Evolutionary conservation across 2,797 vertebrate genomes (phyloP), one percentile per base, ranked within the genome.

Genomic region (Distichodus sexfasciatus): DNA sequence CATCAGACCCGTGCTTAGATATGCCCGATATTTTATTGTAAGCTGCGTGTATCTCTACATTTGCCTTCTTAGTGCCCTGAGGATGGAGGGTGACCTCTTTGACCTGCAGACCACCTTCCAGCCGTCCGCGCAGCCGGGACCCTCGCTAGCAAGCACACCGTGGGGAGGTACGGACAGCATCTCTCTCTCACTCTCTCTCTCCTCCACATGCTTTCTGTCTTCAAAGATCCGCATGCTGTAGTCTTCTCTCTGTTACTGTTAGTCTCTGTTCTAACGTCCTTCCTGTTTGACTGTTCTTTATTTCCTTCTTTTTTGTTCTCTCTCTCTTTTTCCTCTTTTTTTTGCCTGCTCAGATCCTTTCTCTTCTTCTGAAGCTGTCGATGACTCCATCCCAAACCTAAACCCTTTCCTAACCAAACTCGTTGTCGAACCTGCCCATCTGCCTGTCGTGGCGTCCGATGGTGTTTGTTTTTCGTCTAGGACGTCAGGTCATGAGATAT

Each of bases 331-430:
- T 76, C 44, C 41, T 47, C 53, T 64, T n/a, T n/a, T n/a, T n/a
- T n/a, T 90, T 91, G 92, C 90, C 87, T 90, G 87, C 86, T 82
- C 93, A 99, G 97, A 99, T 96, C 97, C 97, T 93, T 99, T 99
- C 91, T 94, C 94, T 92, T 95, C 96, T 89, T 90, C 95, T 87
- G 96, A 98, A 92, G 94, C 91, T 91, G 94, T 93, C 87, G 97
- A 98, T 82, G 97, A 98, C 88, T 94, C 94, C 92, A 93, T 98
- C 91, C 92, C 96, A 92, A 99, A 94, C 89, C 93, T 98, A 95
- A 99, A 99, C 89, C 97, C 97, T 94, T 99, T 99, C 93, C 95
- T 99, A 90, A 94, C 93, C 94, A 97, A 98, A 94, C 89, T 92
- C 89, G 95, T 94, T 83, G 95, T 94, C 51, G 96, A 97, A 91